These are phyloP conservation scores for Nothoprocta perdicaria DNA, from an alignment of 2,113 vertebrate species.

Conservation along the genomic window DNA sequence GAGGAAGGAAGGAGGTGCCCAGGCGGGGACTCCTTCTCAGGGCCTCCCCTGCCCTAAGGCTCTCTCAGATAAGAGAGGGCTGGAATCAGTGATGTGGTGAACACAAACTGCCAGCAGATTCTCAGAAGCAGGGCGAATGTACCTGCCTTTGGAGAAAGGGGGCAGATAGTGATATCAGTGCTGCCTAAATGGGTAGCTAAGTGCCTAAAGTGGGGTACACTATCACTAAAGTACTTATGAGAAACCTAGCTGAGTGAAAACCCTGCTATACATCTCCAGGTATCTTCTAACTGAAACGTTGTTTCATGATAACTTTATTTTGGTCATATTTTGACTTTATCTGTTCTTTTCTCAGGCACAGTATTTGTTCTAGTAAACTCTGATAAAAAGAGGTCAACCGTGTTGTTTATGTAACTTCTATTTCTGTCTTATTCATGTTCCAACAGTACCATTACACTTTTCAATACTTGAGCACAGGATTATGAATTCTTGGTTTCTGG, in stretches of 20 bases:
- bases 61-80: background rate
- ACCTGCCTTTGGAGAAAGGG: background rate
- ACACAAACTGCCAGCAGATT: background rate
- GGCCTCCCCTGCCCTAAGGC: background rate
- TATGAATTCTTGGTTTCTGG: constrained; percentile 53
- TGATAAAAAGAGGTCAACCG: constrained; percentile 49
- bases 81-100: background rate
- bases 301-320: constrained; percentile 48
- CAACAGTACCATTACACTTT: constrained; percentile 25
- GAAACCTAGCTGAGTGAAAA: background rate
- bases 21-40: background rate
- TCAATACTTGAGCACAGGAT: constrained; percentile 28
- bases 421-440: constrained; percentile 54
- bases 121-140: background rate
- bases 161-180: background rate
- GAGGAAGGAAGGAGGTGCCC: background rate
- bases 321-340: constrained; percentile 60
- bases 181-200: constrained; percentile 22
- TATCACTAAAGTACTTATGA: constrained; percentile 49
- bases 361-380: constrained; percentile 58
- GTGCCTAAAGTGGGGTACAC: constrained; percentile 30
- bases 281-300: constrained; percentile 41
- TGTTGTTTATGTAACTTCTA: constrained; percentile 52
- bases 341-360: constrained; percentile 39
- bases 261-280: background rate